Evolutionary conservation across 2,113 vertebrate species (phyloP).

Genomic region (Podilymbus podiceps): DNA sequence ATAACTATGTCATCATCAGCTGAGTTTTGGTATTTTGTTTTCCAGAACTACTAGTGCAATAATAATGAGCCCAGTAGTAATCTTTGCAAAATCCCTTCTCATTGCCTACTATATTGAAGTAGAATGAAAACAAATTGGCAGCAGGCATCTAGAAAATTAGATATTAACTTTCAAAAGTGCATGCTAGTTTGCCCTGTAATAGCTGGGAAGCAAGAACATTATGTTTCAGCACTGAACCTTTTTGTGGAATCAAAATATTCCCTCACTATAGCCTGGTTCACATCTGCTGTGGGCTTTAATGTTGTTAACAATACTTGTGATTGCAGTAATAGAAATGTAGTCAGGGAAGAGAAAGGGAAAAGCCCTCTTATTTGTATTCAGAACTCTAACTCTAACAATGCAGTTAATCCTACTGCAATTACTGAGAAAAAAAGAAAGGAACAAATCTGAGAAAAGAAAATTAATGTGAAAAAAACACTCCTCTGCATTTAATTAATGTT

Average conservation of each 20-base stretch:
- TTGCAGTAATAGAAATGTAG: conserved; percentile 51
- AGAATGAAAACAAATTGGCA: conserved; percentile 59
- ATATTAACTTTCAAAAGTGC: conserved; percentile 58
- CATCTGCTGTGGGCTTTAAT: conserved; percentile 57
- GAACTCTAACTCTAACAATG: conserved; percentile 25
- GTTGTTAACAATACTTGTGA: conserved; percentile 54
- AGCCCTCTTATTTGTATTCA: conserved; percentile 48
- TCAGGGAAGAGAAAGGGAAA: conserved; percentile 30
- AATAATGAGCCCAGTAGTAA: conserved; percentile 43
- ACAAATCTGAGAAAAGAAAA: conserved; percentile 38
- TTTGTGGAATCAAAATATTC: conserved; percentile 55
- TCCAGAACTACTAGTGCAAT: conserved; percentile 41
- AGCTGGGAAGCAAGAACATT: conserved; percentile 59
- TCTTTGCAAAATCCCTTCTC: conserved; percentile 46
- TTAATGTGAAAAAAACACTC: background rate
- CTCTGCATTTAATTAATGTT: conserved; percentile 29
- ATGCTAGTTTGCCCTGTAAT: conserved; percentile 50
- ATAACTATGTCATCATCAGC: conserved; percentile 38
- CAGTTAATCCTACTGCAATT: conserved; percentile 41
- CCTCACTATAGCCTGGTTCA: conserved; percentile 16
- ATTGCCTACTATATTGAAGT: conserved; percentile 18
- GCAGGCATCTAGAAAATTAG: conserved; percentile 60
- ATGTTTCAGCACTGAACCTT: conserved; percentile 47
- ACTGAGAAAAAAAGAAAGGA: background rate
- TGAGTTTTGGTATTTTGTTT: conserved; percentile 64